phyloP scores from a whole-genome alignment of 2,797 vertebrate species.

The Neomorphus geoffroyi region DNA sequence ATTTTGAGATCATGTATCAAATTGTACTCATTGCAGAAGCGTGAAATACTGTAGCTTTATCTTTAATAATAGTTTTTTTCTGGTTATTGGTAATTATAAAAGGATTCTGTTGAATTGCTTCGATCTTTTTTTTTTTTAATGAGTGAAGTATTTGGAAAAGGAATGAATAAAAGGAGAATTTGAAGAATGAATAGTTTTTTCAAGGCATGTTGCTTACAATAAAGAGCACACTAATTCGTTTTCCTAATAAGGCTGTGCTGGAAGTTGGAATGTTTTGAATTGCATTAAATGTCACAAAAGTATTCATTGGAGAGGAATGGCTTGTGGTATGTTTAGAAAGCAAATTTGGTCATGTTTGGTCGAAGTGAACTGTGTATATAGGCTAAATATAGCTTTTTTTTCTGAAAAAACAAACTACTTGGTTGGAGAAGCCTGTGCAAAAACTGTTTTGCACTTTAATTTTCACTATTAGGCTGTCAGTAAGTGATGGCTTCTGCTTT shows the following conservation, averaged over 20 bases:
- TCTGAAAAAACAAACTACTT: neutral
- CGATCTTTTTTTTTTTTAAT: neutral
- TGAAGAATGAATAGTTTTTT: conserved; percentile 58
- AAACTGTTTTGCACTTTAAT: neutral
- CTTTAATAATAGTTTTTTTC: neutral
- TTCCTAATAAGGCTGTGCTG: conserved; percentile 80
- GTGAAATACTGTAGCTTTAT: neutral
- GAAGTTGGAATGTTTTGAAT: conserved; percentile 72
- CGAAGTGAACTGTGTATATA: neutral
- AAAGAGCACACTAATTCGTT: conserved; percentile 30
- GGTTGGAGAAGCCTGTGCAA: neutral
- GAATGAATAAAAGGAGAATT: conserved; percentile 44
- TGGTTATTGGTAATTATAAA: neutral
- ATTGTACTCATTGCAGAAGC: neutral
- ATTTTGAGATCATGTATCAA: neutral
- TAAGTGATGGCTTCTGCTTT: neutral
- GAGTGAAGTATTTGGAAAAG: conserved; percentile 19
- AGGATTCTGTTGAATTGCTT: neutral
- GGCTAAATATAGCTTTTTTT: neutral
- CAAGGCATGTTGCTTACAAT: neutral
- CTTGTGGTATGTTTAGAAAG: conserved; percentile 43
- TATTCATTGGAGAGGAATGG: neutral
- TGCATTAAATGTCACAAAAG: conserved; percentile 62
- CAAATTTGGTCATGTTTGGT: conserved; percentile 46
- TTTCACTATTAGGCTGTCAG: neutral